Evolutionary conservation across 1,140 invertebrate species (phyloP), one percentile per base, ranked within the genome.

Genomic region (Drosophila seguyi): DNA sequence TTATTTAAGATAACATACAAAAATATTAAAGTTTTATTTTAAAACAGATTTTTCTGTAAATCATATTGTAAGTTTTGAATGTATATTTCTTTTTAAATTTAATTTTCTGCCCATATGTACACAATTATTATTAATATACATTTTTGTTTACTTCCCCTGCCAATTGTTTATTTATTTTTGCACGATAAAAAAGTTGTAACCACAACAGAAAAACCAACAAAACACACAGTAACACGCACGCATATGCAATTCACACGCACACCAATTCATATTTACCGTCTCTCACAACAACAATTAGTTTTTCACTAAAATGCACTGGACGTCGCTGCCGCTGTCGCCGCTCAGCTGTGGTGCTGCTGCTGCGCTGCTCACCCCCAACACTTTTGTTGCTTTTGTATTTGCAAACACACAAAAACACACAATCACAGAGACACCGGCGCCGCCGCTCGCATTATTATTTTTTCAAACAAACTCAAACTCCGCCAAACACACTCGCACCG

Each of bases 261-360:
- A 58, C 41, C 55, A 29, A 48, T 25, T 18, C 20, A 55, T 20
- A 38, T 45, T 38, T 57, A 71, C 42, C 69, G 68, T 86, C 87
- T 84, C 75, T 86, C 66, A 42, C 84, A 75, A 65, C 63, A 83
- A 87, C 83, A 75, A 75, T 50, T 78, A 52, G 52, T 68, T 44
- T 53, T 56, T 58, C 45, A 60, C 47, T 42, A 65, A 67, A 85
- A 67, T 87, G 82, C 82, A 84, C 71, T 77, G 75, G 60, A 53
- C 48, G 60, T 60, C 44, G 56, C 55, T 63, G 48, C 71, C 58
- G 53, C 50, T 29, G 29, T 20, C 59, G 38, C 58, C 57, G 61
- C 62, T 61, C 27, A 16, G 63, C 62, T 38, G 59, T 42, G 41
- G n/a, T 25, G 42, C 53, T 62, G 45, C 69, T 61, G 44, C 63